Evolutionary conservation across 1,140 invertebrate genomes (phyloP), one percentile per base, ranked within the genome.

Genomic region (Bombus sylvicola): DNA sequence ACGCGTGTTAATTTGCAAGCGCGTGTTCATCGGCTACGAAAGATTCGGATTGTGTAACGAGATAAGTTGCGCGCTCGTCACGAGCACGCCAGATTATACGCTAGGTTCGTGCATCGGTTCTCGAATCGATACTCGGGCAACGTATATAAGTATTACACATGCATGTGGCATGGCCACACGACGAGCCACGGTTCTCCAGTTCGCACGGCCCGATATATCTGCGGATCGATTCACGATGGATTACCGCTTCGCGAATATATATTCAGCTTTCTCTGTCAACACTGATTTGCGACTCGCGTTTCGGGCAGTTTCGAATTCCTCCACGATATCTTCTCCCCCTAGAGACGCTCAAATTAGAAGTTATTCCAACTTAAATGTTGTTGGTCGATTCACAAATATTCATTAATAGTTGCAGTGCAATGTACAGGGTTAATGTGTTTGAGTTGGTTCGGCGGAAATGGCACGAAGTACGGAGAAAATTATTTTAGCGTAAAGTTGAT

Each of bases 1-100:
- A 41, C 34, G 34, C 37, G 47, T 62, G 80, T 59, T 83, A 75
- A 83, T 83, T 75, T 37, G 72, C 71, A 37, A 83, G 88, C 85
- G 86, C 88, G 85, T 83, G 85, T 76, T 73, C 76, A 37, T 66
- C 90, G 83, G 66, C 43, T 83, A 85, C 83, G 88, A 88, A 87
- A 84, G 83, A 91, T 90, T 91, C 87, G 86, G 79, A 87, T 90
- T 88, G 88, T 89, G 85, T 87, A 86, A 88, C 75, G 85, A 88
- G 87, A 85, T 85, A 88, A 91, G 85, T 86, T 74, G 80, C 47
- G 75, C 68, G 77, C 62, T 85, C 89, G 87, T 88, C 89, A 85
- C 88, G 87, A 72, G 88, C 76, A 90, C 83, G 81, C 77, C 78
- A 89, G 83, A 86, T 88, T 59, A 59, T 91, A 88, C 80, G 28